Conservation (phyloP, 2,888 invertebrate species). For the Ectemnius lituratus region DNA sequence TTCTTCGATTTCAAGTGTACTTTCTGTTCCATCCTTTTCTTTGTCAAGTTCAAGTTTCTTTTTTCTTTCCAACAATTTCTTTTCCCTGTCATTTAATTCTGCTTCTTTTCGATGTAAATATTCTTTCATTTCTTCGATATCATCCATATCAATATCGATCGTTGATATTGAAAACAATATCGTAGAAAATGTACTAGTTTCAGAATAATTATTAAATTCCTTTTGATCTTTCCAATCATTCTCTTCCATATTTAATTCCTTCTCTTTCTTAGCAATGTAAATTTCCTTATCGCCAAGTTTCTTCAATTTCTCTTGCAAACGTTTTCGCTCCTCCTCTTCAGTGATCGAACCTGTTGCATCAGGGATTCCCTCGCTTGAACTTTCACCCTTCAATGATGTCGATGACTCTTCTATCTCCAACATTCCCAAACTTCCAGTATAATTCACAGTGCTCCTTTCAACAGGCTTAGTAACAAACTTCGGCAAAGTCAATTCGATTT, state of each 20-base stretch:
- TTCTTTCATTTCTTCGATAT: background rate
- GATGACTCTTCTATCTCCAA: constrained; percentile 39
- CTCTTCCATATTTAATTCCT: constrained; percentile 11
- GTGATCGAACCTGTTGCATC: background rate
- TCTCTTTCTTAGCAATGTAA: too few species aligned
- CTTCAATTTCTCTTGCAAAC: constrained; percentile 19
- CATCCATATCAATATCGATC: background rate
- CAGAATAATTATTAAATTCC: too few species aligned
- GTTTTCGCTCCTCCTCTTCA: constrained; percentile 9
- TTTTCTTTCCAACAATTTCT: constrained; percentile 17
- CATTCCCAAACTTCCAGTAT: constrained; percentile 18
- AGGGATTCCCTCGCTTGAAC: too few species aligned
- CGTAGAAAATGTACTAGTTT: too few species aligned
- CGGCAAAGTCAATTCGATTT: too few species aligned
- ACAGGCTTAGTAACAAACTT: too few species aligned
- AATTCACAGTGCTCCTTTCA: background rate
- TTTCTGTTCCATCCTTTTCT: background rate
- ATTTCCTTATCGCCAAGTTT: too few species aligned
- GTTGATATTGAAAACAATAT: too few species aligned
- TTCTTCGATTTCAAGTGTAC: constrained; percentile 27
- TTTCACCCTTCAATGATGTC: background rate
- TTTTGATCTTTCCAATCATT: background rate
- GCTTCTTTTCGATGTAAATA: constrained; percentile 1
- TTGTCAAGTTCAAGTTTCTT: constrained; percentile 41
- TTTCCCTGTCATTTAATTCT: constrained; percentile 31